Base-by-base conservation (phyloP, 2,888 invertebrate genomes). In the Leptogaster cylindrica region DNA sequence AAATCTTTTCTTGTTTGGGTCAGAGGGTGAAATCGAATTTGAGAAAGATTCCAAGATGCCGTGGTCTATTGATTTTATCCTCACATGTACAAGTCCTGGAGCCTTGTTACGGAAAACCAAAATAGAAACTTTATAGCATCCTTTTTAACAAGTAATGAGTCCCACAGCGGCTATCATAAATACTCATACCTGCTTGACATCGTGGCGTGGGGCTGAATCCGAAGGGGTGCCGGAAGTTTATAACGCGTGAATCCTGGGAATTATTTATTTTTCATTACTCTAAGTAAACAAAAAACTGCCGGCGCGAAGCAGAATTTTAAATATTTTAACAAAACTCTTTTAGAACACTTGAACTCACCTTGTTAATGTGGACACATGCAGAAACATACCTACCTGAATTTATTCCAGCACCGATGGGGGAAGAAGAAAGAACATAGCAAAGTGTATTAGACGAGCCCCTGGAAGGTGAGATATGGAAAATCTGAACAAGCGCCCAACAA, bases 261-360 rank as follows among this genome's bases (percentile, higher is more conserved):
- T 55, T 55, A 55, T 55, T 55, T 55, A 55, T 55, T 55, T 55
- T 36, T 55, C 55, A 55, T 55, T 55, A 55, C 36, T 20, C 39
- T 55, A 55, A 55, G 55, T 55, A 55, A 33, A 55, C 33, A 25
- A 20, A 36, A 36, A 2, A 46, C 1, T 2, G 8, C 23, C 25
- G 5, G 10, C 23, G 8, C 3, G 7, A 0, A 8, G 16, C 20
- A n/a, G 46, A n/a, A 6, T n/a, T n/a, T n/a, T n/a, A n/a, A n/a
- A n/a, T n/a, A n/a, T n/a, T n/a, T n/a, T n/a, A n/a, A n/a, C n/a
- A n/a, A n/a, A n/a, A n/a, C n/a, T n/a, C n/a, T n/a, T n/a, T n/a
- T n/a, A n/a, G n/a, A n/a, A n/a, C n/a, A n/a, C n/a, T n/a, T n/a
- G n/a, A n/a, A n/a, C n/a, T n/a, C n/a, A n/a, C n/a, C n/a, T n/a